phyloP scores from a whole-genome alignment of 2,888 invertebrate genomes.

The Anorthoa munda region DNA sequence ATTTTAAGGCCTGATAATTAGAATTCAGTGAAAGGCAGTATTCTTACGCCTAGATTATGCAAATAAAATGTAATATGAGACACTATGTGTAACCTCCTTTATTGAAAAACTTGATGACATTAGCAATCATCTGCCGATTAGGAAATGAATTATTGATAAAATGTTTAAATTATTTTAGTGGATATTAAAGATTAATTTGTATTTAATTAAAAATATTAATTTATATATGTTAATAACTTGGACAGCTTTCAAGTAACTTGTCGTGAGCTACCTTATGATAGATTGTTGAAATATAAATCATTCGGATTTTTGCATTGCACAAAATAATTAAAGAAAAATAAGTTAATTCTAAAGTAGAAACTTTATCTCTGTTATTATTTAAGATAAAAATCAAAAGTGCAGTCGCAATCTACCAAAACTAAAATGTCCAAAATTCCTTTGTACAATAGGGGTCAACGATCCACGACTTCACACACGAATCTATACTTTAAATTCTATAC shows the following conservation, averaged over 20 bases:
- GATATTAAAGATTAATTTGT: background rate
- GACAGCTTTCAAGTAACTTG: constrained; percentile 36
- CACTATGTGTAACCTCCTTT: constrained; percentile 26
- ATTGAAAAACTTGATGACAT: constrained; percentile 31
- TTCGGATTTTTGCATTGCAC: background rate
- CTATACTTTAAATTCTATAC: too few relatives aligned
- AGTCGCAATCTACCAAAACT: too few relatives aligned
- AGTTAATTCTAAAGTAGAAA: too few relatives aligned
- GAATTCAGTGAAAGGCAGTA: constrained; percentile 39
- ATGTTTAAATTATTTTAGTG: constrained; percentile 9
- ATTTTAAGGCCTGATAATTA: constrained; percentile 10
- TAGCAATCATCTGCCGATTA: constrained; percentile 26
- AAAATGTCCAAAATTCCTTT: too few relatives aligned
- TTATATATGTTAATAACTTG: background rate
- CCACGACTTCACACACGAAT: too few relatives aligned
- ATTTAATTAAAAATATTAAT: background rate
- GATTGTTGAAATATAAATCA: background rate
- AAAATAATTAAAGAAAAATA: background rate
- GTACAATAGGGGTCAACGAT: too few relatives aligned
- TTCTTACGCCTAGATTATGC: constrained; percentile 35
- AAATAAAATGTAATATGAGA: constrained; percentile 39
- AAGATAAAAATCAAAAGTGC: too few relatives aligned
- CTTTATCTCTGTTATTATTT: too few relatives aligned
- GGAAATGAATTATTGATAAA: constrained; percentile 37
- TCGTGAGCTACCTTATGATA: background rate